phyloP scores from a whole-genome alignment of 2,113 vertebrate species.

The Penelope pileata region DNA sequence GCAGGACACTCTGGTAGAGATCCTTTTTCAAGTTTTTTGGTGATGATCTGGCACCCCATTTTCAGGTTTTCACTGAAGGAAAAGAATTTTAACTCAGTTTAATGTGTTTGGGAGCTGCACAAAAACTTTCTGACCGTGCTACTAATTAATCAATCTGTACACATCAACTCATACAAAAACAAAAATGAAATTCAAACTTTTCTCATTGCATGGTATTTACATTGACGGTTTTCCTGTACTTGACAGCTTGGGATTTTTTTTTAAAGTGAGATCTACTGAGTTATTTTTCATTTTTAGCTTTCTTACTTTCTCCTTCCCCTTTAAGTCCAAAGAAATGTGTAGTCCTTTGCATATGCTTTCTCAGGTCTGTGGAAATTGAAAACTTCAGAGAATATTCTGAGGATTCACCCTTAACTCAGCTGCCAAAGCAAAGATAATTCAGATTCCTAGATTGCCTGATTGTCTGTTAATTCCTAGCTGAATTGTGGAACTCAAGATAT shows the following conservation, averaged over 20 bases:
- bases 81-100: background rate
- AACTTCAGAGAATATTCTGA: background rate
- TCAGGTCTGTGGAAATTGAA: background rate
- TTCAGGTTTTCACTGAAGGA: background rate
- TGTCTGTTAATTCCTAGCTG: background rate
- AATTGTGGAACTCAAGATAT: background rate
- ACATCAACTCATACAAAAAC: background rate
- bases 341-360: background rate
- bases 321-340: background rate
- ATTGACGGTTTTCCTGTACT: background rate
- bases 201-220: background rate
- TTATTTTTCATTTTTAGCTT: background rate
- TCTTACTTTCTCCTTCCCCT: background rate
- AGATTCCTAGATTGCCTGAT: background rate
- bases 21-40: background rate
- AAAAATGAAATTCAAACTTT: background rate
- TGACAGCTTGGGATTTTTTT: rapidly evolving
- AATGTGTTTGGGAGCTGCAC: background rate
- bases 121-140: background rate
- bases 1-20: background rate
- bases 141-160: background rate
- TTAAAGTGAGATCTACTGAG: background rate
- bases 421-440: background rate
- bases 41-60: background rate
- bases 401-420: background rate